Conservation (phyloP, 2,113 vertebrate species). For the Neotoma lepida region DNA sequence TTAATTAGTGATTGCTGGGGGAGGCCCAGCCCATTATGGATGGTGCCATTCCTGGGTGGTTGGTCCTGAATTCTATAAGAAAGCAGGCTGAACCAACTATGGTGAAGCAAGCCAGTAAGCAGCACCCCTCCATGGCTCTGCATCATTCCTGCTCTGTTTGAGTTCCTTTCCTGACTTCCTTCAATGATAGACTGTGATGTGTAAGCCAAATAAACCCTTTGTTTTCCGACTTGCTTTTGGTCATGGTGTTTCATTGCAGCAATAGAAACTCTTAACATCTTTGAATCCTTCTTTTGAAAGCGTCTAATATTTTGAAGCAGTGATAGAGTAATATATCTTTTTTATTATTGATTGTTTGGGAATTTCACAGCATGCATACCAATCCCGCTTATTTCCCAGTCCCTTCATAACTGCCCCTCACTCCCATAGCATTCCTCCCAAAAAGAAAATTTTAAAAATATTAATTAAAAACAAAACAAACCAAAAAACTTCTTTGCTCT, state of each 20-base stretch:
- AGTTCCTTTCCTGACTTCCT: background rate
- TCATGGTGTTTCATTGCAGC: background rate
- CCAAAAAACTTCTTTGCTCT: too few relatives aligned
- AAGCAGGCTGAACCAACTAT: too few relatives aligned
- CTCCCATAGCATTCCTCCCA: too few relatives aligned
- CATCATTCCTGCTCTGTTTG: background rate
- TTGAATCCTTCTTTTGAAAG: conserved; percentile 29
- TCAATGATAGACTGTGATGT: background rate
- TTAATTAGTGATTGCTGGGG: background rate
- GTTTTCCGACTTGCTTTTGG: background rate
- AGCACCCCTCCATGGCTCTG: background rate
- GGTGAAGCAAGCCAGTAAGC: background rate
- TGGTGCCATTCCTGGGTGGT: background rate
- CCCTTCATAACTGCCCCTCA: too few relatives aligned
- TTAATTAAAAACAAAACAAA: too few relatives aligned
- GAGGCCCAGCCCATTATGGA: background rate
- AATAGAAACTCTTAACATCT: background rate
- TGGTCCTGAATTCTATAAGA: background rate
- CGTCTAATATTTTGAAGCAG: conserved; percentile 30
- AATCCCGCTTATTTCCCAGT: too few relatives aligned
- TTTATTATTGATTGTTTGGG: background rate
- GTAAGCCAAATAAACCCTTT: background rate
- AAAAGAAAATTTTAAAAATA: too few relatives aligned
- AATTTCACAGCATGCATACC: too few relatives aligned
- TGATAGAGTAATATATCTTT: conserved; percentile 46